Evolutionary conservation across 2,797 vertebrate species (phyloP), one percentile per base, ranked within the genome.

Genomic region (Alfaro cultratus): DNA sequence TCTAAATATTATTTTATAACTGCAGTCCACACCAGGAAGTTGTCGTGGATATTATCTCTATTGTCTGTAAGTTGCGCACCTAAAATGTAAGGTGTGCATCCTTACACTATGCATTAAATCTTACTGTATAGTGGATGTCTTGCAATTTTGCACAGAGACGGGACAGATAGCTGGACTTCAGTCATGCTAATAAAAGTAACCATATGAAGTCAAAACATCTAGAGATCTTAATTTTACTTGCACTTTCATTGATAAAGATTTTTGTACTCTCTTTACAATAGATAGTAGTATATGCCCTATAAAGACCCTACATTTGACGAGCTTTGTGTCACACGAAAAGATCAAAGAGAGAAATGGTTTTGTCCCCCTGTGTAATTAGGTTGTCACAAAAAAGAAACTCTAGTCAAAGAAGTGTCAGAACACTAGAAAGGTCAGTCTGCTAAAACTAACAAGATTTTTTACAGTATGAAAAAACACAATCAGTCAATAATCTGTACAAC

Each of bases 281-380:
- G 45, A 53, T 34, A 5, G 47, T n/a, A 12, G 46, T 10, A 57
- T 55, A 23, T 36, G 36, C 71, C 13, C 26, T 55, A 62, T 78
- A 39, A 39, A 78, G 73, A 16, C 45, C 23, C 36, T n/a, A n/a
- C 55, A 55, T 70, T 60, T 74, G 77, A 80, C 55, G 49, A 73
- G 70, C 47, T 77, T 74, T 82, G 55, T 23, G 49, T 51, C 49
- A 51, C 23, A 51, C n/a, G 76, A 51, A 70, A 3, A 29, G 57
- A 76, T 80, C 75, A 81, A 47, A 80, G 34, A 75, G 21, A 26
- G 74, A 68, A 73, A 46, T 77, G 64, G 39, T 75, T 83, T 74
- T 51, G 49, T 67, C 74, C 26, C 47, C 46, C 12, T 3, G 47
- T 7, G 1, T 62, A 75, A 77, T 81, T 73, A 86, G 57, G 80